Evolutionary conservation across 2,113 vertebrate genomes (phyloP).

Genomic region (Mormyrus lacerda): DNA sequence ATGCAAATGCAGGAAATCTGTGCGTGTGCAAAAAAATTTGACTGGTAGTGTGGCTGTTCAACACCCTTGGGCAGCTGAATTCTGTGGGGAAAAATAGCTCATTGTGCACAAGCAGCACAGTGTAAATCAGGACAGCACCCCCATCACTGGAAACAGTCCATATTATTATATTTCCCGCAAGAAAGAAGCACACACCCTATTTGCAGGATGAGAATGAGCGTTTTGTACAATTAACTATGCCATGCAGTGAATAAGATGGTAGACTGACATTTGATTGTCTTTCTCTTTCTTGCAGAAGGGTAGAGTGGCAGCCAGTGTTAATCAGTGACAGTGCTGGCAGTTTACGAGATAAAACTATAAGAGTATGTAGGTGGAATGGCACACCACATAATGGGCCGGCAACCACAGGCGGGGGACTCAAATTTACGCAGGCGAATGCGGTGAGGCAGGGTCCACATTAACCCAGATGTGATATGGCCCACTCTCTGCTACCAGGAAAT

Average conservation of each 20-base stretch:
- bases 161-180: background rate
- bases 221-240: background rate
- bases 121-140: background rate
- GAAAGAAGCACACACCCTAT: background rate
- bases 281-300: background rate
- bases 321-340: background rate
- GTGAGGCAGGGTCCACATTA: conserved; percentile 28
- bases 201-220: background rate
- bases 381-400: background rate
- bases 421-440: conserved; percentile 22
- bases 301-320: background rate
- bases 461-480: conserved; percentile 52
- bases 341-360: background rate
- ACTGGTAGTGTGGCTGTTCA: background rate
- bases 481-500: conserved; percentile 27
- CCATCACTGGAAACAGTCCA: background rate
- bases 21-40: no score
- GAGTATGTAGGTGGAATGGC: background rate
- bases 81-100: background rate
- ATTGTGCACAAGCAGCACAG: background rate
- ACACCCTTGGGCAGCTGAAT: background rate
- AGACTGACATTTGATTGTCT: background rate
- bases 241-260: background rate
- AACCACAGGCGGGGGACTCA: background rate
- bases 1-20: no score